phyloP scores from a whole-genome alignment of 2,888 invertebrate species.

The Drosophila melanosoma region DNA sequence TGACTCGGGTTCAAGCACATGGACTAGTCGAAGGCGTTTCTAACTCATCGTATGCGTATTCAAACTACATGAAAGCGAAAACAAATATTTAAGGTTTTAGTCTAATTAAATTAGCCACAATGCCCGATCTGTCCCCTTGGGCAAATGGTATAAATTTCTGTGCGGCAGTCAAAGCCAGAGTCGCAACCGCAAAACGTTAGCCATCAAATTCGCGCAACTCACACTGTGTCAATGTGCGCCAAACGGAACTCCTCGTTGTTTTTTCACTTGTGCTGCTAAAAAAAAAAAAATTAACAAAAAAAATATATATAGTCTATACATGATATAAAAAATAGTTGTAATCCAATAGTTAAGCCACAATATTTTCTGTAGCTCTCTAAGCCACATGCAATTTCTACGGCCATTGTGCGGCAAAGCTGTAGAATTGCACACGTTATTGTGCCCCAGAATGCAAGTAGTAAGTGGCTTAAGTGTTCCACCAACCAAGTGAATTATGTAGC shows the following conservation, averaged over 20 bases:
- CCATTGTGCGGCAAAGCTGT: conserved; percentile 69
- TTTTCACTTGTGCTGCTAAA: background rate
- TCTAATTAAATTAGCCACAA: conserved; percentile 80
- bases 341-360: conserved; percentile 56
- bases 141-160: conserved; percentile 76
- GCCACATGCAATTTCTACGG: conserved; percentile 69
- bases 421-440: conserved; percentile 74
- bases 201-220: conserved; percentile 39
- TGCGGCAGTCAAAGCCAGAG: conserved; percentile 31
- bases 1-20: conserved; percentile 47
- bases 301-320: conserved; percentile 4
- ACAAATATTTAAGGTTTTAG: conserved; percentile 82
- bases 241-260: conserved; percentile 9
- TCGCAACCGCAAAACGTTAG: conserved; percentile 39
- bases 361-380: conserved; percentile 59
- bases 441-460: conserved; percentile 74
- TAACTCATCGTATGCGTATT: conserved; percentile 15
- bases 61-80: conserved; percentile 32
- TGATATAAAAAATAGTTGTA: conserved; percentile 17
- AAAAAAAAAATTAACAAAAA: conserved; percentile 4
- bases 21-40: conserved; percentile 29
- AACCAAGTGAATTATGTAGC: conserved; percentile 66
- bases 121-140: conserved; percentile 57
- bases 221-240: conserved; percentile 44
- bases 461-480: conserved; percentile 66